Percentiles rank a stretch among this genome's conserved stretches.
These are phyloP conservation scores for Pogonus chalceus DNA, from an alignment of 1,140 invertebrate genomes.

Conservation along the genomic window DNA sequence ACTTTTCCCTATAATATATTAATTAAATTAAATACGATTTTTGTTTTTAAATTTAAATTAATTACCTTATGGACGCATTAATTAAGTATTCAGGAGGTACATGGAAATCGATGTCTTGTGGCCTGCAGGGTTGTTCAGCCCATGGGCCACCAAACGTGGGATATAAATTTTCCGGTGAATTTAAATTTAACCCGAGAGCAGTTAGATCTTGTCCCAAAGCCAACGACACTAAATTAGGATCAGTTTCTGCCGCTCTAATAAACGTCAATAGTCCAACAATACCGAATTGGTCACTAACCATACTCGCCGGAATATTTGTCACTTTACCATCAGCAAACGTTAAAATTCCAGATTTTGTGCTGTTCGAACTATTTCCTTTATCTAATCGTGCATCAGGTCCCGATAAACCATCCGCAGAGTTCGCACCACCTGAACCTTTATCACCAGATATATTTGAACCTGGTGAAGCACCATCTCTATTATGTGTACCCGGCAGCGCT, in stretches of 20 bases:
- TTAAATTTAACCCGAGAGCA: conserved; percentile 93
- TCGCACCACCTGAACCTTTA: conserved; percentile 43
- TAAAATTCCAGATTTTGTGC: conserved; percentile 65
- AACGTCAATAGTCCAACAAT: conserved; percentile 97
- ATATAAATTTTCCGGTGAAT: conserved; percentile 93
- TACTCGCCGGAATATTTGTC: conserved; percentile 93
- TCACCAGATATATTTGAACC: conserved; percentile 42
- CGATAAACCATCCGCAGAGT: conserved; percentile 23
- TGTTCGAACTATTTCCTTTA: conserved; percentile 33
- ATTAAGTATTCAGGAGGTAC: conserved; percentile 98
- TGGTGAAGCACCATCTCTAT: conserved; percentile 43
- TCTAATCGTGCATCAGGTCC: conserved; percentile 28
- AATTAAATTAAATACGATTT: neutral
- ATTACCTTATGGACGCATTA: conserved; percentile 70
- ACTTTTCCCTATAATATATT: conserved; percentile 60
- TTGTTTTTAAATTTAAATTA: conserved; percentile 1
- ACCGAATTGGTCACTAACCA: conserved; percentile 99
- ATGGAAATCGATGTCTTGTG: conserved; percentile 97
- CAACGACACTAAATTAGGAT: conserved; percentile 88
- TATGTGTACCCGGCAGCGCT: conserved; percentile 70
- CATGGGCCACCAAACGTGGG: conserved; percentile 96
- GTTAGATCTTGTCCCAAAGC: conserved; percentile 96
- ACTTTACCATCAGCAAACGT: conserved; percentile 93
- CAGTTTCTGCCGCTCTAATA: conserved; percentile 92
- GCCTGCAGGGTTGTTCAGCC: conserved; percentile 93